A percentile compares a stretch with the other conserved stretches of the same genome.
Conservation (phyloP, 2,113 vertebrate species). For the Polypterus senegalus region DNA sequence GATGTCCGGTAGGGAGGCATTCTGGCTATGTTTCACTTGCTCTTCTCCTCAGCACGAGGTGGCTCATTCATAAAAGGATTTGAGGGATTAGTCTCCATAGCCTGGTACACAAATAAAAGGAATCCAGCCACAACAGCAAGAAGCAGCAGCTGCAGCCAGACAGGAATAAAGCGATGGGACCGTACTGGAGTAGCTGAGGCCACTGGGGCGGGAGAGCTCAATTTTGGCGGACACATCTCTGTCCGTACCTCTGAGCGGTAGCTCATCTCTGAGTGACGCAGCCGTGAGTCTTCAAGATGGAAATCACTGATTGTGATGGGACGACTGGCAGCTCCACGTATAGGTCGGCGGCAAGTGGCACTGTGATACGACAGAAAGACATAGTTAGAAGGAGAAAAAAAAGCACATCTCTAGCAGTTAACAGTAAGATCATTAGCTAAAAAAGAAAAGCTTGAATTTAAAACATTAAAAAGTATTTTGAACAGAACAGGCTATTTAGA, state of each 20-base stretch:
- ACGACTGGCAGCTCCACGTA: constrained; percentile 77
- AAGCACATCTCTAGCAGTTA: no score
- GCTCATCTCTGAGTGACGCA: constrained; percentile 27
- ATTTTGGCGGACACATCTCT: constrained; percentile 1
- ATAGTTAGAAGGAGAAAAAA: not conserved
- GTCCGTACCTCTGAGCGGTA: constrained; percentile 32
- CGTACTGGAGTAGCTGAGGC: constrained; percentile 21
- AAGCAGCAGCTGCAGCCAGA: constrained; percentile 82
- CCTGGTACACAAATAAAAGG: constrained; percentile 77
- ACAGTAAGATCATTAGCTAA: no score
- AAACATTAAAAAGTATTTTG: no score
- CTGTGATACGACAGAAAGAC: constrained; percentile 36
- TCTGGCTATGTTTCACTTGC: not conserved
- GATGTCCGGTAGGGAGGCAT: not conserved
- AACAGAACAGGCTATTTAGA: no score
- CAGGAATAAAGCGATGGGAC: constrained; percentile 36
- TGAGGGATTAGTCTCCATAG: constrained; percentile 81
- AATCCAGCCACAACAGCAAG: constrained; percentile 56
- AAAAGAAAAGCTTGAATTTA: no score
- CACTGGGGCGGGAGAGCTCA: not conserved
- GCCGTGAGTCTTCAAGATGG: constrained; percentile 48
- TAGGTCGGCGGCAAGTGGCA: constrained; percentile 78
- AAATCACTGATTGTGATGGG: constrained; percentile 56
- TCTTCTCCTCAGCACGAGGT: rapidly evolving
- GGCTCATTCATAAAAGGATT: constrained; percentile 51